Base-by-base conservation (phyloP, 1,140 invertebrate genomes). In the Heliconius hermathena region DNA sequence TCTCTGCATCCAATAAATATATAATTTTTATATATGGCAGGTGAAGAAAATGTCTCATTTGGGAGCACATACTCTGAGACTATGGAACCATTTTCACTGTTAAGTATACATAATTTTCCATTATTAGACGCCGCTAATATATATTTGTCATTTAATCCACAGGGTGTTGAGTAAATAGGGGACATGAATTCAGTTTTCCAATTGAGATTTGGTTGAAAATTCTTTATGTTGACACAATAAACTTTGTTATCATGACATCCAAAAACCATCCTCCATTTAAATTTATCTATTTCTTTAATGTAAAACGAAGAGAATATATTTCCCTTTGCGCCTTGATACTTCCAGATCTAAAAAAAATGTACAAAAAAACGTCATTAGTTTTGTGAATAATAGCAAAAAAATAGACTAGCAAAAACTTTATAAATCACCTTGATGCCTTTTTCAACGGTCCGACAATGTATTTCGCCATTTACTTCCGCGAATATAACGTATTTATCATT, bases 1-100 rank as follows among this genome's bases (percentile, higher is more conserved):
- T 97, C 96, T 91, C 97, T 95, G 89, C 97, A 97, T 57, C 97
- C 97, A 85, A 97, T 91, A 83, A 96, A 94, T 74, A 97, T 85
- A 13, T 93, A 91, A 87, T 96, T 90, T 26, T 95, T 88, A 82
- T 93, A 87, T 20, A 96, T 84, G 71, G 96, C 91, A 20, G 97
- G 97, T 18, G 97, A 97, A 11, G 97, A 97, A 90, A 97, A 98
- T 46, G 96, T 95, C 90, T 97, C 95, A 41, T 95, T 95, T 13
- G 95, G 94, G 76, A 97, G 90, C 18, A 91, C 87, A 79, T 95
- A 92, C 57, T 90, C 90, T 36, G 85, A 84, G 38, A 96, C 41
- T 70, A 95, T 74, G 29, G 85, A 81, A n/a, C 96, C 96, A 84
- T 87, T 89, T 4, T 81, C 82, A 49, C 93, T 87, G 82, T 96